These are phyloP conservation scores for Pituophis catenifer DNA, from an alignment of 2,113 vertebrate genomes.

Conservation along the genomic window DNA sequence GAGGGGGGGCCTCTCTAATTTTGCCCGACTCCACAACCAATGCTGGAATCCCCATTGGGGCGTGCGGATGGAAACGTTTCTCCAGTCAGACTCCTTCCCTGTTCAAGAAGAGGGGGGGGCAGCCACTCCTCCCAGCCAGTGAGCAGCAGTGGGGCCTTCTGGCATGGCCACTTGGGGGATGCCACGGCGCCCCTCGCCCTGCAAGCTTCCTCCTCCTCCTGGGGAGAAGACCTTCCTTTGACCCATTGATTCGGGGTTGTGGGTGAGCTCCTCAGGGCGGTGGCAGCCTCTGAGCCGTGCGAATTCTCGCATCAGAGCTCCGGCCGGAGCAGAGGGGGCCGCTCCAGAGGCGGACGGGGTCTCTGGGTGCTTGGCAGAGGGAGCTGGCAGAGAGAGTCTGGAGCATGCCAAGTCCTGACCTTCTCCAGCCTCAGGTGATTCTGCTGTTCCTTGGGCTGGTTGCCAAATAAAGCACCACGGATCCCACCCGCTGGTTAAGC, in stretches of 20 bases:
- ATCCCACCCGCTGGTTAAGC: accelerated
- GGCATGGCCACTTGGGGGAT: neutral
- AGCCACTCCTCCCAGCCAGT: neutral
- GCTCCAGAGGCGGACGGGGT: neutral
- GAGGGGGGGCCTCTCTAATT: neutral
- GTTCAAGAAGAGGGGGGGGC: neutral
- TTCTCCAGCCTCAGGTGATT: neutral
- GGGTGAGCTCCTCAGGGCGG: no score
- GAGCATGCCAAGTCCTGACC: no score
- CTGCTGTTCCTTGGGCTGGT: no score
- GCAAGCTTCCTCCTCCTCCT: neutral
- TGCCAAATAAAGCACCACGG: neutral
- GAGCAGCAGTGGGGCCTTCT: neutral
- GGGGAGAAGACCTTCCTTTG: neutral
- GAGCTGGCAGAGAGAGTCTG: no score
- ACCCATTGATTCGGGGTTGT: no score
- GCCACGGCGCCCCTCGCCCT: no score
- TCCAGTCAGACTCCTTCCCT: neutral
- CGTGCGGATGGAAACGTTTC: neutral
- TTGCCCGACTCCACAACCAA: neutral
- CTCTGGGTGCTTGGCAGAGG: neutral
- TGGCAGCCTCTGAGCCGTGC: neutral
- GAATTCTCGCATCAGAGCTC: neutral
- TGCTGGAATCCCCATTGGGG: neutral
- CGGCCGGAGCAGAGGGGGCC: no score